Base-by-base conservation (phyloP, 2,797 vertebrate genomes). In the Spatula versicolor region DNA sequence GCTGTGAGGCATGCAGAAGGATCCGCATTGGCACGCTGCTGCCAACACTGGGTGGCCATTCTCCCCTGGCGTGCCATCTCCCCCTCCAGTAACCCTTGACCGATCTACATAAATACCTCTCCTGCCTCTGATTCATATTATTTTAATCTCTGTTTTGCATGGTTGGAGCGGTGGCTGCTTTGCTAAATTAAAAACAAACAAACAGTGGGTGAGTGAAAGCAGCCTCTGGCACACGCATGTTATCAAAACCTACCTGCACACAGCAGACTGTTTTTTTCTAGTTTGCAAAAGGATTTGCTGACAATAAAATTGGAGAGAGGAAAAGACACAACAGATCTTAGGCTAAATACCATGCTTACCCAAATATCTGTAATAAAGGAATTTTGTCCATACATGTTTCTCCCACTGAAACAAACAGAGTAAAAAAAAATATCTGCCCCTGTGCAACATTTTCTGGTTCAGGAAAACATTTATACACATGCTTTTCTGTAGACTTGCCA, bases 311-410 rank as follows among this genome's bases (percentile, higher is more conserved):
- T 73, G 68, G 55, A 86, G 82, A 82, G 77, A 80, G 74, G 79
- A 79, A 59, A 77, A 89, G 60, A 93, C 30, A 45, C 75, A 83
- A 11, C 78, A 75, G 39, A 75, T 93, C 93, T 41, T 62, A 35
- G 45, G 45, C 78, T 80, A 74, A 92, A 88, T 68, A 79, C 66
- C 20, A 55, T 31, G 63, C 59, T 74, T 46, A 64, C 55, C 71
- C 60, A 79, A 45, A 52, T 64, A 43, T 39, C 13, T 62, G 35
- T 86, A 75, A 92, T 75, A 50, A 75, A 88, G 30, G 46, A 74
- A 78, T 91, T 92, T 55, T 95, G 92, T 69, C 88, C 43, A 5
- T 90, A 85, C 75, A 85, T 85, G 94, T 95, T 95, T 63, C 45
- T 59, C 43, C 46, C 62, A 86, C 66, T 74, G 90, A 72, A 90